phyloP scores from a whole-genome alignment of 2,797 vertebrate species.

The Centropyge bicolor region DNA sequence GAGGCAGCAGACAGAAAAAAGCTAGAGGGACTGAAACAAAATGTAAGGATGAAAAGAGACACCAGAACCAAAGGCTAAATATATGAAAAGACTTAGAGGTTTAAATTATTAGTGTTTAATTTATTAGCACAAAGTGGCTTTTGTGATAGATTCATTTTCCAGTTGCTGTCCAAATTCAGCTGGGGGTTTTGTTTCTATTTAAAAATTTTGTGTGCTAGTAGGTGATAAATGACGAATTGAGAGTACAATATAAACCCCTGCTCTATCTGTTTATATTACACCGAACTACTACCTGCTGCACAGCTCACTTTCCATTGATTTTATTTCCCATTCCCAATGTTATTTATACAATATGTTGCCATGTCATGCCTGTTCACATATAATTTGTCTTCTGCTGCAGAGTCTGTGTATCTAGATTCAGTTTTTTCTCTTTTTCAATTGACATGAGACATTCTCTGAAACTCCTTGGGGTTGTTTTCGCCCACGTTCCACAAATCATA shows the following conservation, averaged over 20 bases:
- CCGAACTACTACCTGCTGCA: neutral
- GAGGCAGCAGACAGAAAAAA: constrained; percentile 1
- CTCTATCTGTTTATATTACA: neutral
- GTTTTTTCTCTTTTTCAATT: neutral
- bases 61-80: neutral
- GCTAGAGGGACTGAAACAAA: neutral
- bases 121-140: neutral
- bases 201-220: neutral
- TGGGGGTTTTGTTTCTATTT: neutral
- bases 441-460: constrained; percentile 3
- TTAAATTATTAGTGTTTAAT: neutral
- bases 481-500: constrained; percentile 10
- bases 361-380: constrained; percentile 5
- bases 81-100: neutral
- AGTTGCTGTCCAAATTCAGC: neutral
- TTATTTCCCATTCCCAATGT: neutral
- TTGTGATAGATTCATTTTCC: neutral
- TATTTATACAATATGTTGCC: neutral
- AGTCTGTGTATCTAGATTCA: neutral
- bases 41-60: neutral
- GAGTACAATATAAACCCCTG: neutral
- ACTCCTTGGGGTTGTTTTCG: constrained; percentile 5
- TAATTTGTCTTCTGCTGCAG: constrained; percentile 10
- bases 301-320: constrained; percentile 17
- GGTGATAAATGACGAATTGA: neutral